A percentile compares a stretch with the other conserved stretches of the same genome.
phyloP scores from a whole-genome alignment of 2,888 invertebrate genomes.

The Micoletzkya japonica region DNA sequence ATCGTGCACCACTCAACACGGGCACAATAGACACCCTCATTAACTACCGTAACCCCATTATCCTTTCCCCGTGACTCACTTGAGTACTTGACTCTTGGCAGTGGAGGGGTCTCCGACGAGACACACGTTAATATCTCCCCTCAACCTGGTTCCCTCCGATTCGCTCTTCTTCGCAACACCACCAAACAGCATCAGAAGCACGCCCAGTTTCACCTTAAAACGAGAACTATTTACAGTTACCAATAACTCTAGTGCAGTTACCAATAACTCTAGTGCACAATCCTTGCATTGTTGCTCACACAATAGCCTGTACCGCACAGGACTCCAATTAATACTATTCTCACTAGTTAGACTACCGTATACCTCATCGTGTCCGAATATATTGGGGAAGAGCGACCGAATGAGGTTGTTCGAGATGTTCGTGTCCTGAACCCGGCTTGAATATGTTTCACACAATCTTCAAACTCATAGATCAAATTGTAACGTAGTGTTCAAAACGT shows the following conservation, averaged over 20 bases:
- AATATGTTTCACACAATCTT: too few species aligned
- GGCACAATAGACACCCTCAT: not conserved
- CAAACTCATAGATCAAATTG: too few species aligned
- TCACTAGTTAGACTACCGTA: too few species aligned
- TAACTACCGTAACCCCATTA: too few species aligned
- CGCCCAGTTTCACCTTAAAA: slow-evolving; percentile 76
- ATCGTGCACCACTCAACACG: not conserved
- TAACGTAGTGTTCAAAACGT: too few species aligned
- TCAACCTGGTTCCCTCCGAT: slow-evolving; percentile 81
- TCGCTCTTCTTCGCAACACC: slow-evolving; percentile 91
- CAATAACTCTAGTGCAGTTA: slow-evolving; percentile 81
- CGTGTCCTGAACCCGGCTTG: slow-evolving; percentile 93
- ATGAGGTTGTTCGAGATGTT: slow-evolving; percentile 85
- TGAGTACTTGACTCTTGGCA: slow-evolving; percentile 93
- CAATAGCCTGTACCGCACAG: too few species aligned
- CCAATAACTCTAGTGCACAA: slow-evolving; percentile 66
- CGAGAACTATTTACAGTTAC: not conserved
- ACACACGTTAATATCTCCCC: slow-evolving; percentile 96
- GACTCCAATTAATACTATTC: too few species aligned
- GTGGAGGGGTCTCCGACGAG: slow-evolving; percentile 98
- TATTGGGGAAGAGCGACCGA: slow-evolving; percentile 87
- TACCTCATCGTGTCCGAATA: slow-evolving; percentile 74
- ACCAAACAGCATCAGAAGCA: slow-evolving; percentile 91
- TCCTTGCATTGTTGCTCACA: not conserved
- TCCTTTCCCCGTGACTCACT: too few species aligned